Conservation (phyloP, 2,113 vertebrate species). For the Peucedramus taeniatus region DNA sequence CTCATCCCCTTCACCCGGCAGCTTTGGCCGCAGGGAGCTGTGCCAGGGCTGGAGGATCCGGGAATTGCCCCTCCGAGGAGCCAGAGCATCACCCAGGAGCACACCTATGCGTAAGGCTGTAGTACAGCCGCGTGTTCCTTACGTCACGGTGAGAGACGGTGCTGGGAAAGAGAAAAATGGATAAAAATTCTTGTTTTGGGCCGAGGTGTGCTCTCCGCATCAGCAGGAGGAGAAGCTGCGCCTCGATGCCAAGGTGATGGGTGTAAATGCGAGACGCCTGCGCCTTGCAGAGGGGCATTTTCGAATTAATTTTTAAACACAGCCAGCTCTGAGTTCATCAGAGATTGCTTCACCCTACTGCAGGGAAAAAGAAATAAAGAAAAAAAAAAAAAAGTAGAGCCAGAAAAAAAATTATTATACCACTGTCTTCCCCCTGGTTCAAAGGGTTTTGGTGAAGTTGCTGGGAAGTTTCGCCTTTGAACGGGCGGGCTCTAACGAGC, state of each 20-base stretch:
- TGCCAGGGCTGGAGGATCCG: background rate
- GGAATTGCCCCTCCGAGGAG: background rate
- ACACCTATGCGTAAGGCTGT: fast-evolving
- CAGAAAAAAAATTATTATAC: background rate
- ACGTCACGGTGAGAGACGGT: background rate
- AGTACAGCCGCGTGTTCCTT: background rate
- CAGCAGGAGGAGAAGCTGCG: background rate
- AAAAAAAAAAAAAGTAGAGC: background rate
- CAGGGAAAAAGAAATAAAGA: no score
- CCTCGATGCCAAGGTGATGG: background rate
- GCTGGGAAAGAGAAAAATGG: background rate
- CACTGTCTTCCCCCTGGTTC: background rate
- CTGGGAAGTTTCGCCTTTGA: slow-evolving; percentile 20
- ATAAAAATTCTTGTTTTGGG: background rate
- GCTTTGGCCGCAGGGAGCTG: background rate
- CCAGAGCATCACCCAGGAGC: background rate
- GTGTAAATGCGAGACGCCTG: background rate
- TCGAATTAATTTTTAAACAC: background rate
- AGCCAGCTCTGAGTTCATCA: background rate
- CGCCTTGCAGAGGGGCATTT: background rate
- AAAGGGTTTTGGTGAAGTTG: background rate
- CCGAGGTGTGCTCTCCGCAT: background rate
- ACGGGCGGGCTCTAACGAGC: background rate
- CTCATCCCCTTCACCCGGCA: background rate
- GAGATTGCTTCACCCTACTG: background rate